These are phyloP conservation scores for Petrocephalus schoutedeni DNA, from an alignment of 2,797 vertebrate genomes.

Conservation along the genomic window DNA sequence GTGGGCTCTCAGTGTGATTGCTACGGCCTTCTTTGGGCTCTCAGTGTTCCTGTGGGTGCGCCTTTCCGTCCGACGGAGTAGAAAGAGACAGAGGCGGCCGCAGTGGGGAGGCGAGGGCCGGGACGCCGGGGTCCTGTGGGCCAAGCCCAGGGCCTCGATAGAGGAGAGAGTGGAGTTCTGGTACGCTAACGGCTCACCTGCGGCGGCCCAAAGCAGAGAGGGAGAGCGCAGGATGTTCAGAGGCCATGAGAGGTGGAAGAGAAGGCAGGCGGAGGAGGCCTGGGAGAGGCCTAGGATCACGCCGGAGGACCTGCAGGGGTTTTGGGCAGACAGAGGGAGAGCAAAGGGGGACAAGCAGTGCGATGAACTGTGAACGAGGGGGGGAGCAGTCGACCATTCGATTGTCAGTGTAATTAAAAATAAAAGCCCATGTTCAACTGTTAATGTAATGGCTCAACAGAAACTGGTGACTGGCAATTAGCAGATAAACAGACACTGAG, in stretches of 20 bases:
- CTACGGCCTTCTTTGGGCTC: conserved; percentile 42
- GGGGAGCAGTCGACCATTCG: neutral
- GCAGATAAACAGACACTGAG: neutral
- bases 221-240: neutral
- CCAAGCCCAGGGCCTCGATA: conserved; percentile 21
- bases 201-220: neutral
- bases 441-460: neutral
- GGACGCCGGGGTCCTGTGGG: conserved; percentile 36
- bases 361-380: neutral
- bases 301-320: conserved; percentile 42
- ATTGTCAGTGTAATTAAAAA: neutral
- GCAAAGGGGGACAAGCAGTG: neutral
- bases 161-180: conserved; percentile 50
- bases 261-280: conserved; percentile 24
- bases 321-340: conserved; percentile 40
- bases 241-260: neutral
- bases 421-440: neutral
- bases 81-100: neutral
- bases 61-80: conserved; percentile 31
- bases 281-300: conserved; percentile 46
- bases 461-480: neutral
- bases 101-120: neutral
- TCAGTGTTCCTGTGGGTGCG: conserved; percentile 44
- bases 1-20: conserved; percentile 39
- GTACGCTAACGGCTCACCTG: conserved; percentile 36